These are phyloP conservation scores for Phalloptychus januarius DNA, from an alignment of 2,797 vertebrate species.

Conservation along the genomic window DNA sequence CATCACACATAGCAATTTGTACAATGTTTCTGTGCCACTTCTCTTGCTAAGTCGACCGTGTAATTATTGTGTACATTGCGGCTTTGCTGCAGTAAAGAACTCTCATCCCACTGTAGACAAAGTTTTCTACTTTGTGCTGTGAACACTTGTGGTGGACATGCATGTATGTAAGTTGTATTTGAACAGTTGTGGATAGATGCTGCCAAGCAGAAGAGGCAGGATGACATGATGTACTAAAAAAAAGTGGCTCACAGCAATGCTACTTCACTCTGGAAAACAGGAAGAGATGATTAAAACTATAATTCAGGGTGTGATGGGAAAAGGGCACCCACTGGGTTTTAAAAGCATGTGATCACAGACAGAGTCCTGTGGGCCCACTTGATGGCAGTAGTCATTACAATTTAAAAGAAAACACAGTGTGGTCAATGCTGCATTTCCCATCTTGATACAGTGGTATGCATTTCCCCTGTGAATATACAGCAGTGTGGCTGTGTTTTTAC, in stretches of 20 bases:
- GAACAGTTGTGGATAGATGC: slow-evolving; percentile 6
- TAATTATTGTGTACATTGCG: slow-evolving; percentile 67
- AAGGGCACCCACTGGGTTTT: neutral
- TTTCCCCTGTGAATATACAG: neutral
- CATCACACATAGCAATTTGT: slow-evolving; percentile 66
- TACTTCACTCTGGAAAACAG: slow-evolving; percentile 15
- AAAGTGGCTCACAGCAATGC: neutral
- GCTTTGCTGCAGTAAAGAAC: slow-evolving; percentile 31
- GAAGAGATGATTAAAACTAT: neutral
- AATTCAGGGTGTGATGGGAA: slow-evolving; percentile 4
- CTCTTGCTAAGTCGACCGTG: slow-evolving; percentile 64
- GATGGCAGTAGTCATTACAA: neutral
- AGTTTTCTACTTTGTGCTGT: slow-evolving; percentile 26
- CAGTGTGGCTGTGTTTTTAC: neutral
- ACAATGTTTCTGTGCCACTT: slow-evolving; percentile 56
- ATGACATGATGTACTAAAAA: neutral
- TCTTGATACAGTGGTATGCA: neutral
- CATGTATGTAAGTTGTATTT: neutral
- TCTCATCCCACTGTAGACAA: slow-evolving; percentile 27
- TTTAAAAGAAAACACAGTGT: slow-evolving; percentile 1
- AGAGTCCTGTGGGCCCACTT: neutral
- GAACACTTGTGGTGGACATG: neutral
- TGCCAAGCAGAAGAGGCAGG: slow-evolving; percentile 6
- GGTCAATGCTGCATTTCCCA: neutral
- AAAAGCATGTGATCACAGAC: neutral